Conservation (phyloP, 2,888 invertebrate genomes). For the Drosophila subquinaria region DNA sequence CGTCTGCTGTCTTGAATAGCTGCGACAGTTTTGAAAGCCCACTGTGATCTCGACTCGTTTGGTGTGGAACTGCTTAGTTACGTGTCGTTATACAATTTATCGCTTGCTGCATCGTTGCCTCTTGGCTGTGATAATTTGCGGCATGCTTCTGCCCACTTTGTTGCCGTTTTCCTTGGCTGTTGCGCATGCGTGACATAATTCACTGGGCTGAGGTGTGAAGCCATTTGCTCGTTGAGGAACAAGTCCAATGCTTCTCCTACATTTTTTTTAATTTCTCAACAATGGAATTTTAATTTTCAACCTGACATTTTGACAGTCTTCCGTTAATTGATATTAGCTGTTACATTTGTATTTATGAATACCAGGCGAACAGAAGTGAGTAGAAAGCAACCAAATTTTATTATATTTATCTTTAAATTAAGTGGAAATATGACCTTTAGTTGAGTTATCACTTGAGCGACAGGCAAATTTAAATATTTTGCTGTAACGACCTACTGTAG, state of each 20-base stretch:
- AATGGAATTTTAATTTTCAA: background rate
- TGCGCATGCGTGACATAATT: constrained; percentile 64
- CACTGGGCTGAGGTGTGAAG: constrained; percentile 31
- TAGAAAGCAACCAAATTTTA: too few species aligned
- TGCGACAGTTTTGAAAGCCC: constrained; percentile 48
- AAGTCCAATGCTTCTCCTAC: background rate
- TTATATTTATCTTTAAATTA: too few species aligned
- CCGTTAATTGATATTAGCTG: too few species aligned
- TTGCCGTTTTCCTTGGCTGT: constrained; percentile 31
- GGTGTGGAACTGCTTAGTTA: constrained; percentile 23
- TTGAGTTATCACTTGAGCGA: too few species aligned
- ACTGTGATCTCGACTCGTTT: constrained; percentile 4
- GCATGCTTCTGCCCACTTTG: constrained; percentile 34
- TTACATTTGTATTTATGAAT: too few species aligned
- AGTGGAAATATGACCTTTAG: too few species aligned
- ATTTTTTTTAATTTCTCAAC: background rate
- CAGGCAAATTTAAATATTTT: too few species aligned
- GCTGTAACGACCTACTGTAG: too few species aligned
- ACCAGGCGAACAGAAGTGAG: too few species aligned
- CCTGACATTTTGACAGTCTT: background rate
- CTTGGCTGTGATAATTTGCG: constrained; percentile 60
- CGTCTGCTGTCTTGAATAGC: constrained; percentile 32
- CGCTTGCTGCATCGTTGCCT: constrained; percentile 64
- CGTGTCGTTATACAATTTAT: constrained; percentile 26
- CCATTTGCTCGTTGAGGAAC: constrained; percentile 19